These are phyloP conservation scores for Eumeta japonica DNA, from an alignment of 1,140 invertebrate species.

Conservation along the genomic window DNA sequence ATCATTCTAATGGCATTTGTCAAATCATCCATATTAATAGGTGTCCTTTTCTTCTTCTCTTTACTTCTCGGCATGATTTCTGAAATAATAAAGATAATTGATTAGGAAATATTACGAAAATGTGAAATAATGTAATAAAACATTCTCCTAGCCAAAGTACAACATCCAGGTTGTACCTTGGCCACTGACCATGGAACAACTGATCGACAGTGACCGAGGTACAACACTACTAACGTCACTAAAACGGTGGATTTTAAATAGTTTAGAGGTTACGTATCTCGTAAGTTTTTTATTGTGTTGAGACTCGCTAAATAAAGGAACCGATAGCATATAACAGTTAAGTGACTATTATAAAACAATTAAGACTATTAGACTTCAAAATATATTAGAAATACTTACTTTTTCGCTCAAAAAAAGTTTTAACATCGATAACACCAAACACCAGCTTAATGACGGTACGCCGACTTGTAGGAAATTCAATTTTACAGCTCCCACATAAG, in stretches of 20 bases:
- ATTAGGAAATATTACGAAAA: constrained; percentile 10
- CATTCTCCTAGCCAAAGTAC: constrained; percentile 11
- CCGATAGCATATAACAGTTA: constrained; percentile 12
- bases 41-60: too few relatives aligned
- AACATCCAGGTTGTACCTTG: constrained; percentile 10
- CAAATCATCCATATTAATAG: constrained; percentile 12
- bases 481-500: too few relatives aligned
- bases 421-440: too few relatives aligned
- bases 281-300: constrained; percentile 10
- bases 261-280: too few relatives aligned
- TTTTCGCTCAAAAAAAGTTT: too few relatives aligned
- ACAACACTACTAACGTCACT: constrained; percentile 12
- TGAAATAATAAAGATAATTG: constrained; percentile 11
- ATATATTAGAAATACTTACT: too few relatives aligned
- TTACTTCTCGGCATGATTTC: constrained; percentile 11
- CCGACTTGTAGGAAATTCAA: too few relatives aligned
- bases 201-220: constrained; percentile 12
- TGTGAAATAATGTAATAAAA: constrained; percentile 15
- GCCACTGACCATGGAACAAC: constrained; percentile 11
- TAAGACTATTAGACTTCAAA: too few relatives aligned
- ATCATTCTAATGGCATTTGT: too few relatives aligned
- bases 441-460: too few relatives aligned
- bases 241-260: constrained; percentile 13
- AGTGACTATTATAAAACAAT: too few relatives aligned
- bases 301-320: constrained; percentile 13